Conservation (phyloP, 2,797 vertebrate species). For the Macropus fuliginosus region DNA sequence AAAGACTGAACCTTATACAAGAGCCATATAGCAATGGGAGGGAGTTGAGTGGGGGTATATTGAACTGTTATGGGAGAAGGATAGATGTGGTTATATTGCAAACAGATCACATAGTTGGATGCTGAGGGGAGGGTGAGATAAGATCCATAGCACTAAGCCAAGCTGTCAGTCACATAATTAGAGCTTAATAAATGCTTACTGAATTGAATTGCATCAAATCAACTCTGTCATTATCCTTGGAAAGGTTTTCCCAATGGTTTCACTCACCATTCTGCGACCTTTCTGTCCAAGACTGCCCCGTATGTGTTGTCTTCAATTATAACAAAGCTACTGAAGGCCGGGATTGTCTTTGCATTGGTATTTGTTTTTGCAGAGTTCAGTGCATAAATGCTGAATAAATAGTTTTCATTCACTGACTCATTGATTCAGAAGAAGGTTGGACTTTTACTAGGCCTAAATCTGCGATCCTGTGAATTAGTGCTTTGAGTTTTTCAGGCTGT, state of each 20-base stretch:
- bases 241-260: background rate
- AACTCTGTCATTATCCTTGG: background rate
- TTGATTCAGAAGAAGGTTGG: background rate
- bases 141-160: background rate
- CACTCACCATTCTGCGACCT: background rate
- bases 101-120: background rate
- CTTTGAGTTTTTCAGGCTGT: slow-evolving; percentile 62
- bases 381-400: background rate
- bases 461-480: background rate
- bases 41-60: background rate
- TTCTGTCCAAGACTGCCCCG: background rate
- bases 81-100: background rate
- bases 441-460: background rate
- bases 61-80: background rate
- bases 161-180: background rate
- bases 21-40: background rate
- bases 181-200: background rate
- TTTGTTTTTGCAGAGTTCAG: background rate
- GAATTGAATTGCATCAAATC: background rate
- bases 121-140: background rate
- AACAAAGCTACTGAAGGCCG: background rate
- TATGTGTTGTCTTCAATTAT: background rate
- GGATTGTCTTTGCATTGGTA: background rate
- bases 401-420: background rate
- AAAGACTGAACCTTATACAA: background rate